A percentile compares a stretch with the other conserved stretches of the same genome.
These are phyloP conservation scores for Sebastes cheni DNA, from an alignment of 2,797 vertebrate species.

Conservation along the genomic window DNA sequence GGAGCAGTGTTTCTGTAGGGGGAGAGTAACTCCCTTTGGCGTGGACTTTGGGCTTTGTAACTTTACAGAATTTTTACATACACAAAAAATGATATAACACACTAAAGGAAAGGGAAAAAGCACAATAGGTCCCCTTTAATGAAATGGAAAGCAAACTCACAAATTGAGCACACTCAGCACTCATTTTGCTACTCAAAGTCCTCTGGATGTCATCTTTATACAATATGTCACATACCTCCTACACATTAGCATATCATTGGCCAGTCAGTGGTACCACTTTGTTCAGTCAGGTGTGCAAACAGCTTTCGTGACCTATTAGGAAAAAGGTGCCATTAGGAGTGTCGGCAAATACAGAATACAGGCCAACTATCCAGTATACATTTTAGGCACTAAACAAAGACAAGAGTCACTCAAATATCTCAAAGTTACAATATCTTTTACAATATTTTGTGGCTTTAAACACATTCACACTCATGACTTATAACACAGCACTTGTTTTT, in stretches of 20 bases:
- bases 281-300: constrained; percentile 42
- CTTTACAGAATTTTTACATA: too few relatives aligned
- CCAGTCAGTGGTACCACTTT: constrained; percentile 9
- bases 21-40: too few relatives aligned
- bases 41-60: too few relatives aligned
- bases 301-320: constrained; percentile 24
- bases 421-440: constrained; percentile 51
- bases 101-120: too few relatives aligned
- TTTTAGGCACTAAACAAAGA: constrained; percentile 77
- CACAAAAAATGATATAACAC: too few relatives aligned
- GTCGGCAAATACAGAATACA: constrained; percentile 50
- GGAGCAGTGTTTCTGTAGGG: too few relatives aligned
- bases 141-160: constrained; percentile 24
- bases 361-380: constrained; percentile 48
- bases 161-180: constrained; percentile 8
- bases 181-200: constrained; percentile 16
- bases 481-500: constrained; percentile 52
- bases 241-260: constrained; percentile 15
- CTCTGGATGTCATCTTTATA: not conserved
- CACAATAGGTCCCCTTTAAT: not conserved
- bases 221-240: constrained; percentile 2
- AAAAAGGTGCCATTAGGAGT: constrained; percentile 61
- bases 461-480: constrained; percentile 64
- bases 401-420: constrained; percentile 58
- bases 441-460: constrained; percentile 56